Evolutionary conservation across 2,113 vertebrate genomes (phyloP).

Genomic region (Pelmatolapia mariae): DNA sequence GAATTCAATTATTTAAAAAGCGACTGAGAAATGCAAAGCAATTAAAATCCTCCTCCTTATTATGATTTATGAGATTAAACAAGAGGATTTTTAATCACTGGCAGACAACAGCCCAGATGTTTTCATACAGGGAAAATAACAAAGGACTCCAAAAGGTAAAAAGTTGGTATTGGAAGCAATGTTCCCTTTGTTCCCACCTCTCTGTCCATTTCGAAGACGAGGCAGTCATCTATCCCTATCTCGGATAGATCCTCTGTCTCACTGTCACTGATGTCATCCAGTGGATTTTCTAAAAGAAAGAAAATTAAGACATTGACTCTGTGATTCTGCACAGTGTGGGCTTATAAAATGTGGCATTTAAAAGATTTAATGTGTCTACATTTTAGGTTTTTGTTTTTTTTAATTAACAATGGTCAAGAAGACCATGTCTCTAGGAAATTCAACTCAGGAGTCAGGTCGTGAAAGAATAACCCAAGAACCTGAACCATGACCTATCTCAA

Average conservation of each 20-base stretch:
- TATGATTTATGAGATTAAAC: background rate
- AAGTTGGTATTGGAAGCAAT: background rate
- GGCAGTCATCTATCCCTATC: constrained; percentile 87
- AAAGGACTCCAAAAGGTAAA: background rate
- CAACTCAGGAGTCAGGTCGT: background rate
- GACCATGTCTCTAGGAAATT: background rate
- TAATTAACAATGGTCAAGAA: background rate
- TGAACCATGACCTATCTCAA: background rate
- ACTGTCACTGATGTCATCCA: constrained; percentile 85
- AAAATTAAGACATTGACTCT: background rate
- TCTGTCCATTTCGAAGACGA: constrained; percentile 80
- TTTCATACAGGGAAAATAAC: background rate
- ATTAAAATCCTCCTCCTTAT: background rate
- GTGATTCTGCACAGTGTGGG: background rate
- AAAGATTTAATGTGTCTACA: background rate
- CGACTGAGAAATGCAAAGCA: background rate
- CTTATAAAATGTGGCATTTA: background rate
- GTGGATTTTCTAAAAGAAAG: constrained; percentile 30
- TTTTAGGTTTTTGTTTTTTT: background rate
- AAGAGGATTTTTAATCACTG: background rate
- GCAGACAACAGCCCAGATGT: background rate
- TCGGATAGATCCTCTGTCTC: constrained; percentile 64
- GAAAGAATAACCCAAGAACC: background rate
- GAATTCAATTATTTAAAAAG: background rate
- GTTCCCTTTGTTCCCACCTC: constrained; percentile 69